Evolutionary conservation across 2,888 invertebrate genomes (phyloP).

Genomic region (Pseudococcus viburni): DNA sequence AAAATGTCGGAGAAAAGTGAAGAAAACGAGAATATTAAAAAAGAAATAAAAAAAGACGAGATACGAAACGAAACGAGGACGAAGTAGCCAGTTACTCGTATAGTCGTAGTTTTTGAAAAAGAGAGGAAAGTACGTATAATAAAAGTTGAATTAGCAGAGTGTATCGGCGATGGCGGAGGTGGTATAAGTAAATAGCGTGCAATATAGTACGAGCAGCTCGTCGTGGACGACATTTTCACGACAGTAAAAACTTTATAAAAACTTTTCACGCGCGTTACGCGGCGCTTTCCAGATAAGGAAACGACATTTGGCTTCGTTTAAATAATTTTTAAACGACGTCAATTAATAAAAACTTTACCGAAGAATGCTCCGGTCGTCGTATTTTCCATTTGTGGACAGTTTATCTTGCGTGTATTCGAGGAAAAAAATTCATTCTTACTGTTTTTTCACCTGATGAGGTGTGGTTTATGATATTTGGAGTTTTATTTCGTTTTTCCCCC

Average conservation of each 20-base stretch:
- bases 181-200: slow-evolving; percentile 20
- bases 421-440: too few relatives aligned
- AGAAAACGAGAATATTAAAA: slow-evolving; percentile 19
- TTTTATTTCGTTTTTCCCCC: too few relatives aligned
- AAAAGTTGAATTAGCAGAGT: slow-evolving; percentile 17
- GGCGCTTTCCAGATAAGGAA: not conserved
- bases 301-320: slow-evolving; percentile 17
- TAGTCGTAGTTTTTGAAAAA: not conserved
- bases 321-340: slow-evolving; percentile 20
- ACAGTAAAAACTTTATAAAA: slow-evolving; percentile 21
- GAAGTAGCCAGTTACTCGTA: not conserved
- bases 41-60: slow-evolving; percentile 20
- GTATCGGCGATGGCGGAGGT: not conserved
- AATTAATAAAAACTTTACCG: slow-evolving; percentile 21
- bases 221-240: slow-evolving; percentile 16
- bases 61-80: not conserved
- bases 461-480: too few relatives aligned
- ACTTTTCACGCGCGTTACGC: slow-evolving; percentile 16
- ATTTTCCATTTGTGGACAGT: not conserved
- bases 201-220: slow-evolving; percentile 11
- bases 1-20: not conserved
- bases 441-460: too few relatives aligned
- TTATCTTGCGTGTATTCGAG: not conserved
- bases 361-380: not conserved
- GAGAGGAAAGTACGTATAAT: not conserved